Conservation (phyloP, 2,888 invertebrate genomes). For the Protodeltote pygarga region DNA sequence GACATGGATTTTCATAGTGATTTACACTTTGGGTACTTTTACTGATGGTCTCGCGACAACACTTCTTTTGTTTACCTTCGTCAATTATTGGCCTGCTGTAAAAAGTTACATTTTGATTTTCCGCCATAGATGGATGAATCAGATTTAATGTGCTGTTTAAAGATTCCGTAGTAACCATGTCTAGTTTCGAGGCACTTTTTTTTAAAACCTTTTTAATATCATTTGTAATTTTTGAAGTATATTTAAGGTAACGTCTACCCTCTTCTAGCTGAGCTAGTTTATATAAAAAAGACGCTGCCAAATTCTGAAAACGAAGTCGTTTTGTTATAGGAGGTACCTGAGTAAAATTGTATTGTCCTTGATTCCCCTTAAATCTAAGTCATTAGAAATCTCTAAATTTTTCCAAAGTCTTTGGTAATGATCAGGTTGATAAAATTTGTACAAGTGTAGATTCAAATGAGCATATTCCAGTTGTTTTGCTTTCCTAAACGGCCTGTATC, state of each 20-base stretch:
- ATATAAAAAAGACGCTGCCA: slow-evolving; percentile 64
- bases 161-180: slow-evolving; percentile 58
- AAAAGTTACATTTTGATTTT: slow-evolving; percentile 57
- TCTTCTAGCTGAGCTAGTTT: slow-evolving; percentile 73
- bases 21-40: slow-evolving; percentile 21
- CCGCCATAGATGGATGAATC: slow-evolving; percentile 59
- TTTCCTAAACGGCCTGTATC: too few species aligned
- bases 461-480: too few species aligned
- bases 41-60: slow-evolving; percentile 49
- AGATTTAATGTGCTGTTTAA: slow-evolving; percentile 64
- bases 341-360: too few species aligned
- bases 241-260: slow-evolving; percentile 75
- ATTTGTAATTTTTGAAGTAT: slow-evolving; percentile 71
- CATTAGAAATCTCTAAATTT: too few species aligned
- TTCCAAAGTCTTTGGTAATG: too few species aligned
- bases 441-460: too few species aligned
- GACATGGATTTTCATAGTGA: slow-evolving; percentile 38
- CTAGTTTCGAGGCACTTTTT: slow-evolving; percentile 60
- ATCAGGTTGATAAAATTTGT: too few species aligned
- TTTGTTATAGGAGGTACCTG: too few species aligned
- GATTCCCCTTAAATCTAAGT: too few species aligned
- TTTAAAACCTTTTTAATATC: slow-evolving; percentile 72
- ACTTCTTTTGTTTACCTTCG: slow-evolving; percentile 66
- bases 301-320: slow-evolving; percentile 71
- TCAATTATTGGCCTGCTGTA: slow-evolving; percentile 64